Evolutionary conservation across 1,140 invertebrate genomes (phyloP).

Genomic region (Leptopilina boulardi): DNA sequence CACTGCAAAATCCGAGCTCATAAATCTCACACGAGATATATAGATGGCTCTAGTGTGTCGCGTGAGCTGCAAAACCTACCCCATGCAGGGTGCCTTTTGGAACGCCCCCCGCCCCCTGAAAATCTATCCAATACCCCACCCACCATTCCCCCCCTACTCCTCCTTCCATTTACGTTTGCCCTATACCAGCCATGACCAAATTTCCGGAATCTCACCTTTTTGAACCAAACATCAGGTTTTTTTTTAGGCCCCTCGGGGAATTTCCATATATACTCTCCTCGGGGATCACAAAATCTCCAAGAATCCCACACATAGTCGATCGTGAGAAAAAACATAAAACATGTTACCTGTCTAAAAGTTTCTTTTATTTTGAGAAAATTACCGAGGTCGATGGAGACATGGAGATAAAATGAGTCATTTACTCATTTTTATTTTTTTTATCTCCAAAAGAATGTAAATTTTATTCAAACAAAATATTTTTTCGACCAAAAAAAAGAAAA

Average conservation of each 20-base stretch:
- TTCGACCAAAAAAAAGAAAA: too few species aligned
- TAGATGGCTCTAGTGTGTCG: slow-evolving; percentile 76
- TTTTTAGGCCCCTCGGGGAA: slow-evolving; percentile 29
- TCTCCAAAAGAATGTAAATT: not conserved
- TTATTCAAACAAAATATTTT: too few species aligned
- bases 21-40: slow-evolving; percentile 73
- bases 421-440: not conserved
- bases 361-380: slow-evolving; percentile 14
- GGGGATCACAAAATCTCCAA: slow-evolving; percentile 32
- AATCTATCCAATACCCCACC: slow-evolving; percentile 46
- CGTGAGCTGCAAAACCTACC: slow-evolving; percentile 74
- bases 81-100: slow-evolving; percentile 72
- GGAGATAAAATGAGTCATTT: not conserved
- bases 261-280: not conserved
- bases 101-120: slow-evolving; percentile 69
- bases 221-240: slow-evolving; percentile 52
- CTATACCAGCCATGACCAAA: slow-evolving; percentile 65
- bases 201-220: slow-evolving; percentile 71
- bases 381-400: not conserved
- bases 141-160: slow-evolving; percentile 34
- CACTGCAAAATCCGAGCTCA: slow-evolving; percentile 72
- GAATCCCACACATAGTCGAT: slow-evolving; percentile 42
- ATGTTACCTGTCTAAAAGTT: slow-evolving; percentile 17
- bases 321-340: slow-evolving; percentile 37
- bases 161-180: too few species aligned